A percentile compares a stretch with the other conserved stretches of the same genome.
These are phyloP conservation scores for Orgyia antiqua DNA, from an alignment of 2,888 invertebrate species.

Conservation along the genomic window DNA sequence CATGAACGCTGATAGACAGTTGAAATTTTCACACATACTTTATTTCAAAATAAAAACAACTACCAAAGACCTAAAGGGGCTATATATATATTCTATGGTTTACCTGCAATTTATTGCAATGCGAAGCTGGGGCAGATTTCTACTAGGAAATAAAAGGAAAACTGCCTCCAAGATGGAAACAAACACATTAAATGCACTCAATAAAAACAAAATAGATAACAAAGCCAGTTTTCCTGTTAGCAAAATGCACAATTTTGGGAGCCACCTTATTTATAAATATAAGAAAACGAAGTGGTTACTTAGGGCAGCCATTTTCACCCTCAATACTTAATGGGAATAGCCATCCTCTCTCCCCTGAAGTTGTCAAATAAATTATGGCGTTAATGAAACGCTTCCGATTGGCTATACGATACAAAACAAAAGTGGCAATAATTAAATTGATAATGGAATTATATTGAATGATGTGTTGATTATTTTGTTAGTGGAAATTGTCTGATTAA, in stretches of 20 bases:
- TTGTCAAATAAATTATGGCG: constrained; percentile 42
- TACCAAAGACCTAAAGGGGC: too few species aligned
- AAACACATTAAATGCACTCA: not conserved
- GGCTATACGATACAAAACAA: constrained; percentile 6
- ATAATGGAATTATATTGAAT: constrained; percentile 4
- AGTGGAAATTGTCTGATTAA: too few species aligned
- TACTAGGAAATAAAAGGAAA: too few species aligned
- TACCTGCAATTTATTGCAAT: too few species aligned
- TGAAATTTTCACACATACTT: too few species aligned
- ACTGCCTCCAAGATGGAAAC: too few species aligned
- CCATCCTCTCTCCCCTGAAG: constrained; percentile 20
- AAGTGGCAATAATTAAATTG: constrained; percentile 13
- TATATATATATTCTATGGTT: too few species aligned
- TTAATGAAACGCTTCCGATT: constrained; percentile 37
- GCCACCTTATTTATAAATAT: constrained; percentile 8
- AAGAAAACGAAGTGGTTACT: constrained; percentile 15
- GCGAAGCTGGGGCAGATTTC: too few species aligned
- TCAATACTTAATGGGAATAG: constrained; percentile 10
- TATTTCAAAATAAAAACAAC: too few species aligned
- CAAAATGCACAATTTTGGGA: constrained; percentile 1
- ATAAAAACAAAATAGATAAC: constrained; percentile 1
- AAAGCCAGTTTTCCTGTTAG: constrained; percentile 3
- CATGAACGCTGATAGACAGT: too few species aligned
- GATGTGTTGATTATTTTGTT: too few species aligned
- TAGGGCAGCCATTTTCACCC: constrained; percentile 13